phyloP scores from a whole-genome alignment of 2,113 vertebrate genomes.

The Grus americana region DNA sequence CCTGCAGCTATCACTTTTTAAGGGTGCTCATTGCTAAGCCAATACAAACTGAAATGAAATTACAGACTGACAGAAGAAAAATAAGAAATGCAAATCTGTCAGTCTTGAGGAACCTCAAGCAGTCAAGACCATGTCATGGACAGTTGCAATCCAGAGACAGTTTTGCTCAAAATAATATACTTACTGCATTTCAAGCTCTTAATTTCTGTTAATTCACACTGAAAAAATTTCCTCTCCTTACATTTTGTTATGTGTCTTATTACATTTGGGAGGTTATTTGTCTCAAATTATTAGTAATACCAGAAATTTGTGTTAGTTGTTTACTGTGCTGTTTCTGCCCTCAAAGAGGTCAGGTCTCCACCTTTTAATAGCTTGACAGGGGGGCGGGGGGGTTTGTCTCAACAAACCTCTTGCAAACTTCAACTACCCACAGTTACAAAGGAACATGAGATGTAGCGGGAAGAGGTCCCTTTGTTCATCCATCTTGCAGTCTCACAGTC shows the following conservation, averaged over 20 bases:
- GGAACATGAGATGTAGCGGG: neutral
- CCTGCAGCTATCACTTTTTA: neutral
- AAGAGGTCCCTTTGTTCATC: neutral
- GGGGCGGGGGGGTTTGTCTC: neutral
- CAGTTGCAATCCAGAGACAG: neutral
- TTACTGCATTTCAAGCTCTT: neutral
- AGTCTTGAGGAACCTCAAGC: neutral
- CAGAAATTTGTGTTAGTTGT: neutral
- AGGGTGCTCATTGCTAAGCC: neutral
- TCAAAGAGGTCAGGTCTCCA: neutral
- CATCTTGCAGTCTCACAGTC: neutral
- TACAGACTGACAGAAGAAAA: neutral
- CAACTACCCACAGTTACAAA: neutral
- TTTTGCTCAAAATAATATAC: neutral
- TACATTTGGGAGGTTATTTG: neutral
- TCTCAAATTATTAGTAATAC: neutral
- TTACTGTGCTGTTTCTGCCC: neutral
- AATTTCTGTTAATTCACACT: neutral
- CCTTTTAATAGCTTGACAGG: neutral
- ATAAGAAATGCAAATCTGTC: neutral
- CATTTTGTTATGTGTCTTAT: neutral
- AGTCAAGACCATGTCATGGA: neutral
- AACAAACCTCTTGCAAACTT: neutral
- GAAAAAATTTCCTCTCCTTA: neutral
- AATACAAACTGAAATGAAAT: neutral